Base-by-base conservation (phyloP, 2,113 vertebrate genomes). In the Oreotrochilus melanogaster region DNA sequence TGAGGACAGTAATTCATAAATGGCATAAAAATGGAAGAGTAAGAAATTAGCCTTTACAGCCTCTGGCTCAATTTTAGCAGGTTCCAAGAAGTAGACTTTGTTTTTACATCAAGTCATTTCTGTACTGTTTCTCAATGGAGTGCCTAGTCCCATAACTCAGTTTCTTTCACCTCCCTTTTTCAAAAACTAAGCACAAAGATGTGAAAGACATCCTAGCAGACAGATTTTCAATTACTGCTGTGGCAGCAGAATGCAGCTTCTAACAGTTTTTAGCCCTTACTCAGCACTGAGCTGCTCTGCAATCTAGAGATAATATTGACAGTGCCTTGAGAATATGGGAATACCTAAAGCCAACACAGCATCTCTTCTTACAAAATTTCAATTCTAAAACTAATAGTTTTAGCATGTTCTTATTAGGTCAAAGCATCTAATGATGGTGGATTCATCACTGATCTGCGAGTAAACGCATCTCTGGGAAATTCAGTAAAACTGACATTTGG, bases 401-500 rank as follows among this genome's bases (percentile, higher is more conserved):
- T 88, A 92, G 89, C 47, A 1, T 16, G 78, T 45, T 96, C 61
- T 94, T 97, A 97, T 96, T 87, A 97, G 93, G 82, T 78, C 81
- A 94, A 97, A 96, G 93, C 87, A 89, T 92, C 94, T n/a, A 91
- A 88, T 39, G 67, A 78, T 65, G 89, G 78, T 92, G 72, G 76
- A 71, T 94, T 91, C 56, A 92, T 96, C 57, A 8, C 21, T 0
- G 0, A 72, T 18, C 58, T 65, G 75, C 65, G 78, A 11, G 8
- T 97, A 97, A 97, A 97, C 30, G 64, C 62, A 71, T 72, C 93
- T 88, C 75, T 58, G 78, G 72, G 82, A 96, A 97, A 97, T 93
- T 88, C 94, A 93, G 93, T 94, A 89, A 81, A 94, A 75, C 19
- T 90, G 94, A 67, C 85, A 92, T 70, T 76, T 89, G 61, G 47